These are phyloP conservation scores for Chanos chanos DNA, from an alignment of 2,797 vertebrate species.

Conservation along the genomic window DNA sequence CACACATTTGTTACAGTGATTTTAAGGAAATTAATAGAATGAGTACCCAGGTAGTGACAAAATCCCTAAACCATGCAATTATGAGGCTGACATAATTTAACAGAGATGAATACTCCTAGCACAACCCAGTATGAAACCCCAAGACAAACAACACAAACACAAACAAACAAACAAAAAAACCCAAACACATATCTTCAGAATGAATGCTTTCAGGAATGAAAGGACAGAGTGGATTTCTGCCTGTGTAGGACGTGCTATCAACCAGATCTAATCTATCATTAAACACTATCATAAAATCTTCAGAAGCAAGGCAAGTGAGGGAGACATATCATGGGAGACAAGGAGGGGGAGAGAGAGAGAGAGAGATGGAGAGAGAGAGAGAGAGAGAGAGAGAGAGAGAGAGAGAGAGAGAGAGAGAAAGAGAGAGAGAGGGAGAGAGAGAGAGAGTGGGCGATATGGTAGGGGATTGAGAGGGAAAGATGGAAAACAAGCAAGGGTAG, in stretches of 20 bases:
- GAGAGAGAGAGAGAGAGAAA: constrained; percentile 49
- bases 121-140: too few species aligned
- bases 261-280: constrained; percentile 67
- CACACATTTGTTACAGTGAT: too few species aligned
- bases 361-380: constrained; percentile 38
- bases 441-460: constrained; percentile 43
- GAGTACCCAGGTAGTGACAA: too few species aligned
- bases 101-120: too few species aligned
- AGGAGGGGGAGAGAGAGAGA: constrained; percentile 40
- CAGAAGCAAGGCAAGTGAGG: constrained; percentile 29
- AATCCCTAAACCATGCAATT: too few species aligned
- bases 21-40: too few species aligned
- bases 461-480: not conserved
- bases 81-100: too few species aligned
- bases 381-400: constrained; percentile 8
- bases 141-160: not conserved
- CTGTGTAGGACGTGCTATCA: constrained; percentile 53
- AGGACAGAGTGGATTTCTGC: constrained; percentile 35
- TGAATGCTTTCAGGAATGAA: constrained; percentile 30
- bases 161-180: constrained; percentile 7
- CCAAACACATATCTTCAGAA: not conserved
- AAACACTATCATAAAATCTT: constrained; percentile 66
- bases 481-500: not conserved
- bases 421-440: constrained; percentile 48
- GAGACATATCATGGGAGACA: constrained; percentile 6